phyloP scores from a whole-genome alignment of 2,888 invertebrate genomes.

The Amphiduros pacificus region DNA sequence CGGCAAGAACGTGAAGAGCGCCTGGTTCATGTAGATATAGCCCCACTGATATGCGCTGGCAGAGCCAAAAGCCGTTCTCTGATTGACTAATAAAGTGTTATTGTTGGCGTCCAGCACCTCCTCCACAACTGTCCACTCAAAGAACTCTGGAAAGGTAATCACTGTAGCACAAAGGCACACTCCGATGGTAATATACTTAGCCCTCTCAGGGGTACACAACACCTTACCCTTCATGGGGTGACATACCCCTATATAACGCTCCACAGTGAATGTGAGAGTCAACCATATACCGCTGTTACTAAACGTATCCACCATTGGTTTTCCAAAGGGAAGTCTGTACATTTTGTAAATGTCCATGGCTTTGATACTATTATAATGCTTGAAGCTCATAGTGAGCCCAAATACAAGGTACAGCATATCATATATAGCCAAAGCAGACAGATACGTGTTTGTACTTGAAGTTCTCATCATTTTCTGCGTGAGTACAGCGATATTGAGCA shows the following conservation, averaged over 20 bases:
- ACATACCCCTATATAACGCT: slow-evolving; percentile 76
- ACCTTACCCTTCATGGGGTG: slow-evolving; percentile 73
- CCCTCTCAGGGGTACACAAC: slow-evolving; percentile 71
- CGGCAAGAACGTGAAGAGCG: slow-evolving; percentile 69
- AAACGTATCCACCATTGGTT: slow-evolving; percentile 70
- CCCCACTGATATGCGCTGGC: slow-evolving; percentile 14
- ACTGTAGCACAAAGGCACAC: slow-evolving; percentile 68
- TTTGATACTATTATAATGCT: slow-evolving; percentile 15
- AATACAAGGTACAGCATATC: slow-evolving; percentile 73
- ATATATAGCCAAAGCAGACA: slow-evolving; percentile 73
- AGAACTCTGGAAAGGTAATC: slow-evolving; percentile 69
- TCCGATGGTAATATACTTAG: slow-evolving; percentile 68
- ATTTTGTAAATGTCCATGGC: slow-evolving; percentile 4
- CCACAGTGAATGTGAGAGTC: slow-evolving; percentile 75
- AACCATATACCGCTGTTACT: slow-evolving; percentile 74
- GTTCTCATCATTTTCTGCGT: slow-evolving; percentile 49
- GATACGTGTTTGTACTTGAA: slow-evolving; percentile 63
- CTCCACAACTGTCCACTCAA: slow-evolving; percentile 61
- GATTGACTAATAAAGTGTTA: neutral
- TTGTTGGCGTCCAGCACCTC: neutral
- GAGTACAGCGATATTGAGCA: slow-evolving; percentile 52
- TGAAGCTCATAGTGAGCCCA: slow-evolving; percentile 45
- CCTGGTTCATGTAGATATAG: slow-evolving; percentile 28
- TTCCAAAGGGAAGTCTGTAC: slow-evolving; percentile 60
- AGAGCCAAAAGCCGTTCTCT: neutral